Percentiles rank a stretch among this genome's conserved stretches.
phyloP scores from a whole-genome alignment of 2,888 invertebrate species.

The Stenurella melanura region DNA sequence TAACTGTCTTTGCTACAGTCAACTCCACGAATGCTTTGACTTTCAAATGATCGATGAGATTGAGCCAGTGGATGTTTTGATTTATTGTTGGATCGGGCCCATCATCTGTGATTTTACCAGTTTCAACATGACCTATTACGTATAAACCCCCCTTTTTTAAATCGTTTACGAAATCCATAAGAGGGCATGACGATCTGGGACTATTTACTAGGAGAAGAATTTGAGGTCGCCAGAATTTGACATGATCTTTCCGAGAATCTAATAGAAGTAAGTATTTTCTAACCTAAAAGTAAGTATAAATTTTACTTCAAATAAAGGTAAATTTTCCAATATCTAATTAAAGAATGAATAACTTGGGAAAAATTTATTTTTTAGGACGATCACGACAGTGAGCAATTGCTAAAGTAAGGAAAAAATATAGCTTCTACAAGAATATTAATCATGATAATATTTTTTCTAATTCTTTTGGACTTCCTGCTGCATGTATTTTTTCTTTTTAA shows the following conservation, averaged over 20 bases:
- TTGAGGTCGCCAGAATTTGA: conserved; percentile 99
- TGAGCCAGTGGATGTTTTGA: conserved; percentile 92
- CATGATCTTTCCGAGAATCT: conserved; percentile 97
- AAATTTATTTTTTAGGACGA: no score
- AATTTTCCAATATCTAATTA: no score
- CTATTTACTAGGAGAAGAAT: conserved; percentile 94
- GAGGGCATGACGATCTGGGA: conserved; percentile 91
- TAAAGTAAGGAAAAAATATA: no score
- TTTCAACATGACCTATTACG: conserved; percentile 89
- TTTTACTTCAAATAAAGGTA: background rate
- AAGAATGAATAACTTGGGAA: no score
- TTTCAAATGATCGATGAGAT: conserved; percentile 95
- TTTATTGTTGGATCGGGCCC: conserved; percentile 82
- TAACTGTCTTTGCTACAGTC: conserved; percentile 88
- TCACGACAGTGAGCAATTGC: no score
- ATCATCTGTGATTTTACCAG: conserved; percentile 74
- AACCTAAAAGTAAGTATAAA: conserved; percentile 59
- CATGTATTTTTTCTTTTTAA: no score
- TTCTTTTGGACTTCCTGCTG: no score
- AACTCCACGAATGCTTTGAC: conserved; percentile 98
- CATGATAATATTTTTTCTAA: no score
- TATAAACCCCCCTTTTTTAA: conserved; percentile 96
- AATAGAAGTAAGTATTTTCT: conserved; percentile 96
- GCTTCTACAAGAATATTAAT: no score
- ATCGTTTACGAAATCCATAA: conserved; percentile 98